These are phyloP conservation scores for Rhorus exstirpatorius DNA, from an alignment of 2,888 invertebrate genomes.

Conservation along the genomic window DNA sequence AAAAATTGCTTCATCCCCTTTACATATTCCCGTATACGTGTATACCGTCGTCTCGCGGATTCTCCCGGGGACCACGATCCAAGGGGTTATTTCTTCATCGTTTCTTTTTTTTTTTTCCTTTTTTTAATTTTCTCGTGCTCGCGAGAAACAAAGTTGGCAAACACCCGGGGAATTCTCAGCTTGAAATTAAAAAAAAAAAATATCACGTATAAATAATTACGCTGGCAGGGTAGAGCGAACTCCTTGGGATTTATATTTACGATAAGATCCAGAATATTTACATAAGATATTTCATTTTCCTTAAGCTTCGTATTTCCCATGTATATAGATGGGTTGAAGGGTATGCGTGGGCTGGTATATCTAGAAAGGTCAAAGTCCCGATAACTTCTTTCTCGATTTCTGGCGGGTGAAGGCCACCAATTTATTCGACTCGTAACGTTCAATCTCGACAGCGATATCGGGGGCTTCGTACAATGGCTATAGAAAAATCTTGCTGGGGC, in stretches of 20 bases:
- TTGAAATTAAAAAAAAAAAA: conserved; percentile 40
- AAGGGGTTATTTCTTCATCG: conserved; percentile 1
- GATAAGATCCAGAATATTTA: conserved; percentile 15
- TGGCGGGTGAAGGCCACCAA: conserved; percentile 63
- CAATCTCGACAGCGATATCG: conserved; percentile 63
- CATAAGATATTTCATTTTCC: conserved; percentile 11
- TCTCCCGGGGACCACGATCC: conserved; percentile 16
- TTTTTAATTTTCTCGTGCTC: conserved; percentile 12
- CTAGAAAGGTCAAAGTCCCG: conserved; percentile 58
- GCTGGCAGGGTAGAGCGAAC: background rate
- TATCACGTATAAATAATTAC: conserved; percentile 9
- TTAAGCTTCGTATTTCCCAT: too few species aligned
- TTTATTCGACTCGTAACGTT: conserved; percentile 67
- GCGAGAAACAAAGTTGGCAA: conserved; percentile 44
- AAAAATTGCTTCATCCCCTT: conserved; percentile 31
- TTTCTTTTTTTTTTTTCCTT: background rate
- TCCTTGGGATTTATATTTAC: background rate
- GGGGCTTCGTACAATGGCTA: conserved; percentile 48
- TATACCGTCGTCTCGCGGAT: too few species aligned
- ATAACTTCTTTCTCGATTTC: conserved; percentile 17
- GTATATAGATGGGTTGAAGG: conserved; percentile 6
- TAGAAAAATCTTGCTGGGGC: conserved; percentile 60
- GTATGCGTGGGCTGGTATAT: conserved; percentile 31
- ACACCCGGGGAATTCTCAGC: conserved; percentile 32
- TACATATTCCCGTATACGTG: too few species aligned